Evolutionary conservation across 2,113 vertebrate species (phyloP).

Genomic region (Zingel zingel): DNA sequence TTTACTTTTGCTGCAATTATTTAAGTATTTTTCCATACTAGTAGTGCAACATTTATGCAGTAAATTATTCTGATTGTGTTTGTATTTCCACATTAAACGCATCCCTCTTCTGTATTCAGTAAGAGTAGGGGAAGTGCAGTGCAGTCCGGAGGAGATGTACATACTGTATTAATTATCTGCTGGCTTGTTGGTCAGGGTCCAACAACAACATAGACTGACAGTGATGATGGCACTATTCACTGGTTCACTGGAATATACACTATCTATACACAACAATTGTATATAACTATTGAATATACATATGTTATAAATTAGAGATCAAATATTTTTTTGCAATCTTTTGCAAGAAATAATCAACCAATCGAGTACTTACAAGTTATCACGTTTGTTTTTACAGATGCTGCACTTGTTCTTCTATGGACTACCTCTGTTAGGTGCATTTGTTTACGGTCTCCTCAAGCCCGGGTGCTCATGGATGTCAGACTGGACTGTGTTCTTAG

Average conservation of each 20-base stretch:
- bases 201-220: conserved; percentile 45
- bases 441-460: conserved; percentile 85
- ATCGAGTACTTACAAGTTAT: neutral
- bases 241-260: conserved; percentile 1
- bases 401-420: conserved; percentile 89
- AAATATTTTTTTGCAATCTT: neutral
- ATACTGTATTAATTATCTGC: conserved; percentile 62
- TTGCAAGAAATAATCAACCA: neutral
- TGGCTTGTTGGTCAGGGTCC: conserved; percentile 43
- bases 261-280: neutral
- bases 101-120: conserved; percentile 48
- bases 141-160: conserved; percentile 46
- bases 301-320: neutral
- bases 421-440: conserved; percentile 87
- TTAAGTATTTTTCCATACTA: neutral
- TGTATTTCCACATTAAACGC: conserved; percentile 27
- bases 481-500: conserved; percentile 88
- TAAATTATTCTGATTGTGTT: conserved; percentile 2
- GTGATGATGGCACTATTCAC: conserved; percentile 13
- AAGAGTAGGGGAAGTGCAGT: conserved; percentile 18
- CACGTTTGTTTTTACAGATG: conserved; percentile 83
- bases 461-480: conserved; percentile 92
- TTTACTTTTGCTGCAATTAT: conserved; percentile 7
- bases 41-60: neutral
- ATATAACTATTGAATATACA: neutral